Evolutionary conservation across 2,888 invertebrate genomes (phyloP), one percentile per base, ranked within the genome.

Genomic region (Eilema depressum): DNA sequence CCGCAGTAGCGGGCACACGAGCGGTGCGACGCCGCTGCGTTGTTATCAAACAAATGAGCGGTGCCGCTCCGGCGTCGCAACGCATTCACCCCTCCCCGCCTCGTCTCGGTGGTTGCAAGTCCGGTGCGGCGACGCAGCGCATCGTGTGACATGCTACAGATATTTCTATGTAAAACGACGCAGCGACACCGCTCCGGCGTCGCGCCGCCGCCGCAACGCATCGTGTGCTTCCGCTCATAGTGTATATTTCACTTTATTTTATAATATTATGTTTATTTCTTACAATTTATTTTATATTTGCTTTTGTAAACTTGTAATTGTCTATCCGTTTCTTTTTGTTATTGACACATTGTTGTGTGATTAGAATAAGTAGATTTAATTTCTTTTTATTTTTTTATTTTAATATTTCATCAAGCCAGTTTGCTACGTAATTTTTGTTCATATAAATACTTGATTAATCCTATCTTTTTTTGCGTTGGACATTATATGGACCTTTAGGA

Each of bases 321-420:
- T 30, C 41, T 66, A 26, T 70, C 47, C 25, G 17, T 69, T 68
- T 62, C 66, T 70, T 77, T 81, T 79, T 59, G 75, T 79, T 78
- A 76, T 73, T 73, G 74, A 70, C 71, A 74, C 73, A 60, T 80
- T 82, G 79, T 77, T 80, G 73, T 82, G 73, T 81, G 78, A 74
- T 77, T 81, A 80, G 75, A 63, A 0, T 80, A 77, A 82, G 79
- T 82, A 82, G 73, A 63, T 77, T 23, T 57, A 59, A 60, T 60
- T 59, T 70, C 73, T 82, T 75, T 77, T 81, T 80, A 75, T 75
- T 26, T 59, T 17, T 73, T 78, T 65, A 71, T 77, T 80, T 81
- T 82, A 47, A 75, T 82, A 80, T 74, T 71, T 74, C 69, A 75
- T 73, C 74, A 69, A 71, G 75, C 59, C 65, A 73, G 69, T 69